Evolutionary conservation across 2,888 invertebrate genomes (phyloP).

Genomic region (Euplagia quadripunctaria): DNA sequence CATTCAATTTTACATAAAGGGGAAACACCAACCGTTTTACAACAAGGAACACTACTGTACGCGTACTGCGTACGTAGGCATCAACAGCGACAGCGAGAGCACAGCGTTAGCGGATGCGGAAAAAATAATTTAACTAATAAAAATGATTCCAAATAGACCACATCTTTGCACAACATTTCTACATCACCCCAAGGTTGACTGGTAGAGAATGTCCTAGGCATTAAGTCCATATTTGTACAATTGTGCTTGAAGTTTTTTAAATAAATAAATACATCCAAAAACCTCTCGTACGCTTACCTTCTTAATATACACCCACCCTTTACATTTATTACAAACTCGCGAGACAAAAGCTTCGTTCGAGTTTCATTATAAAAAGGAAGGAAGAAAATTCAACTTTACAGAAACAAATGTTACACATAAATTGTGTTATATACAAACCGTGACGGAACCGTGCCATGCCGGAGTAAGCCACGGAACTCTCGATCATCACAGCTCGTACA

Average conservation of each 20-base stretch:
- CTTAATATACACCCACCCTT: background rate
- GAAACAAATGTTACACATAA: slow-evolving; percentile 14
- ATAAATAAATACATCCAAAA: too few species aligned
- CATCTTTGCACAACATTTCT: too few species aligned
- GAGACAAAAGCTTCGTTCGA: slow-evolving; percentile 15
- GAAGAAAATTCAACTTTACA: slow-evolving; percentile 11
- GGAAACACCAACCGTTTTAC: slow-evolving; percentile 7
- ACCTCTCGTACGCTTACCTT: background rate
- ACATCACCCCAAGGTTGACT: too few species aligned
- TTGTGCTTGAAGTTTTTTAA: too few species aligned
- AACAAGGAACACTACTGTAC: slow-evolving; percentile 5
- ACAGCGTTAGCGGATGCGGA: background rate
- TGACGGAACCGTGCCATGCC: background rate
- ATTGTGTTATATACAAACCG: slow-evolving; percentile 5
- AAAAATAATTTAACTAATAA: background rate
- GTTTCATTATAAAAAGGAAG: slow-evolving; percentile 15
- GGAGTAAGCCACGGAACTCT: background rate
- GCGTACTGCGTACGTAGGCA: background rate
- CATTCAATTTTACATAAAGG: background rate
- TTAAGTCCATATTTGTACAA: too few species aligned
- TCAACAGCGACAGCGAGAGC: background rate
- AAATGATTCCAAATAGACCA: too few species aligned
- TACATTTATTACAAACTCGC: slow-evolving; percentile 10
- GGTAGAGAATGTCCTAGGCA: too few species aligned
- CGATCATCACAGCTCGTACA: background rate